A percentile compares a stretch with the other conserved stretches of the same genome.
Evolutionary conservation across 2,797 vertebrate genomes (phyloP).

Genomic region (Pteronotus mesoamericanus): DNA sequence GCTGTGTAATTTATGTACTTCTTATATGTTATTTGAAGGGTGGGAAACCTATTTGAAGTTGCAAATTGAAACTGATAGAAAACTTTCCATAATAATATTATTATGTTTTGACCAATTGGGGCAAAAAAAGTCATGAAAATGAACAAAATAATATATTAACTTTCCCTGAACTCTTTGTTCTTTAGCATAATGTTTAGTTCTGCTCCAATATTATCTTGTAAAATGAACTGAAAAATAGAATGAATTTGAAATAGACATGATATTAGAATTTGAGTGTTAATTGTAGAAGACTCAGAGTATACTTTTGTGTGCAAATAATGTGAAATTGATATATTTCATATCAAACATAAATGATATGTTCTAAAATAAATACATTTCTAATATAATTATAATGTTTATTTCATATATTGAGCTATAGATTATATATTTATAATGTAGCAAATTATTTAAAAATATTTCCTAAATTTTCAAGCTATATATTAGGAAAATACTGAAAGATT

Average conservation of each 20-base stretch:
- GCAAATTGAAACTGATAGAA: conserved; percentile 53
- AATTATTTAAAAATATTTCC: neutral
- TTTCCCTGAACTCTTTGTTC: neutral
- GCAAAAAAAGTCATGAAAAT: neutral
- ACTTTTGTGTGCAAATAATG: neutral
- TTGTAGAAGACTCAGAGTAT: neutral
- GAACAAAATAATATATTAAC: conserved; percentile 32
- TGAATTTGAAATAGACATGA: neutral
- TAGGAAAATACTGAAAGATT: neutral
- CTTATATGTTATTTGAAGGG: conserved; percentile 54
- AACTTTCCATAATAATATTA: conserved; percentile 20
- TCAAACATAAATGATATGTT: neutral
- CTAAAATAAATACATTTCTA: neutral
- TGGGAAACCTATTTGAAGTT: conserved; percentile 27
- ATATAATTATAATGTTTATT: neutral
- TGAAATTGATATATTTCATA: neutral
- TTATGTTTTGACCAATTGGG: conserved; percentile 30
- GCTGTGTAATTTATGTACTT: neutral
- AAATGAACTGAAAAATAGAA: neutral
- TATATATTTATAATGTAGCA: neutral
- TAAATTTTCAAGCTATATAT: neutral
- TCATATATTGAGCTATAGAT: neutral
- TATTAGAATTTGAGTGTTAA: neutral
- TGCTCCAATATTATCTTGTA: neutral
- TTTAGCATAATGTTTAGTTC: neutral